phyloP scores from a whole-genome alignment of 2,797 vertebrate species.

The Pangasius djambal region DNA sequence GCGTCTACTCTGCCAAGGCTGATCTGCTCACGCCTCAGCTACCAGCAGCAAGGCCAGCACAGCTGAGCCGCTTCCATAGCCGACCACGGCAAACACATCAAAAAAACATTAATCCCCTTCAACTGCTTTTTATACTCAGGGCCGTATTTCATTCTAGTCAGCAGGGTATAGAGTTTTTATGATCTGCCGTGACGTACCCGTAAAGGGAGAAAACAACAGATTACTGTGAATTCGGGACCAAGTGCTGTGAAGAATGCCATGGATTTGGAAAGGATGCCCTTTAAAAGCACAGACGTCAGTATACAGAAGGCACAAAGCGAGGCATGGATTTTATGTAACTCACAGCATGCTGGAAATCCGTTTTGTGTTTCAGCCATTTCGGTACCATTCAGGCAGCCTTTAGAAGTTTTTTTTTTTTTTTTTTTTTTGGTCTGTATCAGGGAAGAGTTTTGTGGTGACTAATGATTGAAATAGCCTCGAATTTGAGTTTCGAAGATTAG shows the following conservation, averaged over 20 bases:
- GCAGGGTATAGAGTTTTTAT: slow-evolving; percentile 17
- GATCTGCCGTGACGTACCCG: slow-evolving; percentile 7
- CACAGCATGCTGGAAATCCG: background rate
- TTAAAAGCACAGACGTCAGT: slow-evolving; percentile 35
- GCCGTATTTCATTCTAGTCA: slow-evolving; percentile 27
- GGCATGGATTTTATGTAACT: slow-evolving; percentile 1
- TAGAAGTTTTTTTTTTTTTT: background rate
- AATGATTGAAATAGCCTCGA: background rate
- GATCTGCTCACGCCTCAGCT: slow-evolving; percentile 36
- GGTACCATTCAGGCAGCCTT: background rate
- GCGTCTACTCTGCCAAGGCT: slow-evolving; percentile 32
- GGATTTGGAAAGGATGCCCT: slow-evolving; percentile 15
- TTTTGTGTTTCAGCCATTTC: background rate
- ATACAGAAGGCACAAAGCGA: background rate
- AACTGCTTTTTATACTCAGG: slow-evolving; percentile 48
- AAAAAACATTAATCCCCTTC: slow-evolving; percentile 55
- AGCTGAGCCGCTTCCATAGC: slow-evolving; percentile 23
- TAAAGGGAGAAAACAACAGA: slow-evolving; percentile 23
- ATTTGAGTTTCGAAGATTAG: background rate
- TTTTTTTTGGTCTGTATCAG: background rate
- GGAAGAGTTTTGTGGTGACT: background rate
- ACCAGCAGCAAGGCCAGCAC: slow-evolving; percentile 28
- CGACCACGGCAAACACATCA: slow-evolving; percentile 45
- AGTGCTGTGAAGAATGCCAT: slow-evolving; percentile 3
- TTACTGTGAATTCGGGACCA: slow-evolving; percentile 35